Percentiles rank a stretch among this genome's conserved stretches.
Evolutionary conservation across 1,140 invertebrate genomes (phyloP).

Genomic region (Asbolus verrucosus): DNA sequence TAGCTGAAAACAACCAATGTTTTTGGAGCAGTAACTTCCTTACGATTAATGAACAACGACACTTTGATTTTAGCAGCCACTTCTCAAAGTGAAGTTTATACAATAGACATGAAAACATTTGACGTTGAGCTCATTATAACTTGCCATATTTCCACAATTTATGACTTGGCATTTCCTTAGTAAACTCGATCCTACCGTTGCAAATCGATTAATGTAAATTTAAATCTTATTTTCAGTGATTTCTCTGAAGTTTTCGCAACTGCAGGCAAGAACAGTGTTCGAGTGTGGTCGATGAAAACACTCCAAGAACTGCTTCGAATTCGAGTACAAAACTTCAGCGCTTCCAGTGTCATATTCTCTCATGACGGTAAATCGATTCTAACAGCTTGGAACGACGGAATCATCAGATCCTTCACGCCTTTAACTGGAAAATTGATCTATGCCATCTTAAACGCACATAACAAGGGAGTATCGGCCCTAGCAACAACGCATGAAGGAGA

Average conservation of each 20-base stretch:
- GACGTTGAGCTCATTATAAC: constrained; percentile 79
- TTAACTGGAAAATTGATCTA: constrained; percentile 84
- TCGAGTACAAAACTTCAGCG: constrained; percentile 86
- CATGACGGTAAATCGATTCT: constrained; percentile 83
- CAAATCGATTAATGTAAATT: too few species aligned
- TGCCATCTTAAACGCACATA: constrained; percentile 86
- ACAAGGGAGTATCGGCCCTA: constrained; percentile 85
- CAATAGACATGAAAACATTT: constrained; percentile 79
- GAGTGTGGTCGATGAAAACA: constrained; percentile 83
- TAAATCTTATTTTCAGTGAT: constrained; percentile 67
- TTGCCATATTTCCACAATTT: constrained; percentile 83
- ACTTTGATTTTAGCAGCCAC: constrained; percentile 78
- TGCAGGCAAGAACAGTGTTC: constrained; percentile 83
- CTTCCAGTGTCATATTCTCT: constrained; percentile 81
- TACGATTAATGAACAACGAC: constrained; percentile 70
- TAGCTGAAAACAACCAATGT: constrained; percentile 20
- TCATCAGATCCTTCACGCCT: constrained; percentile 85
- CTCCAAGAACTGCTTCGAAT: constrained; percentile 86
- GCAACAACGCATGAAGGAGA: constrained; percentile 77
- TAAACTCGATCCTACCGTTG: constrained; percentile 65
- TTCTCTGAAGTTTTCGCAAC: constrained; percentile 89
- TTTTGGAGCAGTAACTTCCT: constrained; percentile 72
- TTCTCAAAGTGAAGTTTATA: constrained; percentile 83
- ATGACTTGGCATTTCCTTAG: constrained; percentile 86
- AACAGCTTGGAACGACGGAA: constrained; percentile 88